These are phyloP conservation scores for Parauchenoglanis ngamensis DNA, from an alignment of 2,797 vertebrate genomes.

Conservation along the genomic window DNA sequence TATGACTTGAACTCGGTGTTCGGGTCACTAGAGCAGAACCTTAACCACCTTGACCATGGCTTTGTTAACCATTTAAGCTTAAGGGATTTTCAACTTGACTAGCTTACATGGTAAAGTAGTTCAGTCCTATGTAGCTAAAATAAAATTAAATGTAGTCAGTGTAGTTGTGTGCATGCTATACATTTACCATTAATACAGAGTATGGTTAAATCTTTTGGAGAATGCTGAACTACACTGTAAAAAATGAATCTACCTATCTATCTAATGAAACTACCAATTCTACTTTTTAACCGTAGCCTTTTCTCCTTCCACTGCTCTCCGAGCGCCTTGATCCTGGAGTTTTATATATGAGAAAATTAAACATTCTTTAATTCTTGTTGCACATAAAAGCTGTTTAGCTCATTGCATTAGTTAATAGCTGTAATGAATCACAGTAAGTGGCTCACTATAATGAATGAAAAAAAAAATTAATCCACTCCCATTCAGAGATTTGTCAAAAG, in stretches of 20 bases:
- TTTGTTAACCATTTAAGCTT: neutral
- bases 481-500: neutral
- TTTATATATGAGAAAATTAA: neutral
- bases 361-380: neutral
- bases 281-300: neutral
- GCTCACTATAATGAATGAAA: neutral
- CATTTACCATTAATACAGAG: neutral
- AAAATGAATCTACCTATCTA: neutral
- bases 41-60: neutral
- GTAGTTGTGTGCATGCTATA: neutral
- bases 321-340: neutral
- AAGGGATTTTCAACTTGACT: constrained; percentile 20
- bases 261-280: neutral
- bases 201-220: neutral
- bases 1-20: neutral
- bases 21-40: neutral
- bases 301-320: neutral
- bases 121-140: neutral
- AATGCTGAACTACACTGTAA: neutral
- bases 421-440: neutral
- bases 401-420: neutral
- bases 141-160: neutral
- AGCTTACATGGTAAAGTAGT: neutral
- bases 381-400: neutral
- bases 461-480: neutral